These are phyloP conservation scores for Casuarius casuarius DNA, from an alignment of 2,113 vertebrate species.

Conservation along the genomic window DNA sequence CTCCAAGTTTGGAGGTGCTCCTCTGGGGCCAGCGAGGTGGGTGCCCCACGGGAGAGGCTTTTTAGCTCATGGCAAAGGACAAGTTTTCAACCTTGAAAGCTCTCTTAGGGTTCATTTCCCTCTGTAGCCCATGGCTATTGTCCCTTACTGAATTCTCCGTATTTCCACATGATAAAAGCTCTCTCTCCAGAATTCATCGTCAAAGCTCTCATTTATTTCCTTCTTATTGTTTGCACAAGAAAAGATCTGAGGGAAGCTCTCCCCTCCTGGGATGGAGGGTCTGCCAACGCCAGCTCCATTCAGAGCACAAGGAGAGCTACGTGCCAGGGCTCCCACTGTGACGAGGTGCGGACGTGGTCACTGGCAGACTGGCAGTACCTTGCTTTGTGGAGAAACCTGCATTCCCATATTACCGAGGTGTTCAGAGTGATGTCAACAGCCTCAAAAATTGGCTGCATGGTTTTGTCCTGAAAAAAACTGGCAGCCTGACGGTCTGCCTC, in stretches of 20 bases:
- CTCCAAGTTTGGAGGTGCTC: no score
- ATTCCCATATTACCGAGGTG: neutral
- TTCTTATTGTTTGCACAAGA: neutral
- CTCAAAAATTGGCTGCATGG: neutral
- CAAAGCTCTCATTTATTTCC: neutral
- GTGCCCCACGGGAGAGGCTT: neutral
- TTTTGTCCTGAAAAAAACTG: neutral
- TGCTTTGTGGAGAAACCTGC: neutral
- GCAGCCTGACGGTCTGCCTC: neutral
- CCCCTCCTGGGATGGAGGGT: neutral
- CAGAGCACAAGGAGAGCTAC: neutral
- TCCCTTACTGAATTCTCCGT: neutral
- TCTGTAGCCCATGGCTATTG: accelerated
- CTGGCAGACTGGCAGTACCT: neutral
- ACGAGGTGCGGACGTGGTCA: neutral
- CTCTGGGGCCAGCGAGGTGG: neutral
- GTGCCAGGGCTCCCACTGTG: neutral
- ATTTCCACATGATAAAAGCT: neutral
- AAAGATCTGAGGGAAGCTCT: neutral
- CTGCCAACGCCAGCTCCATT: neutral
- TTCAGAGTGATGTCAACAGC: neutral
- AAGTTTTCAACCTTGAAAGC: neutral
- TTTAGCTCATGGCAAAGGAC: neutral
- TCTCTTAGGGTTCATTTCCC: neutral
- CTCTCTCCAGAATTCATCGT: neutral